A percentile compares a stretch with the other conserved stretches of the same genome.
Evolutionary conservation across 2,888 invertebrate species (phyloP).

Genomic region (Hypsopygia costalis): DNA sequence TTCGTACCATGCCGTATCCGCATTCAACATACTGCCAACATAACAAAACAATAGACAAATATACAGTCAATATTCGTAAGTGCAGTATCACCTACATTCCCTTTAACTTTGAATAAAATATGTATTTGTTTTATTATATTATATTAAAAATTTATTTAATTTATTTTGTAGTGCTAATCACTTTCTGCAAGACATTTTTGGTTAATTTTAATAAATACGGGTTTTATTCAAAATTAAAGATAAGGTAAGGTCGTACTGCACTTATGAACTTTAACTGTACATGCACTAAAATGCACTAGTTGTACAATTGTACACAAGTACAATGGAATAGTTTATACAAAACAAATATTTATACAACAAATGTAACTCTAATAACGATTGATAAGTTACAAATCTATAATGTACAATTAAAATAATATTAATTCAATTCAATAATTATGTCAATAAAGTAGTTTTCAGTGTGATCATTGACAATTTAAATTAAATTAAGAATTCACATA

Average conservation of each 20-base stretch:
- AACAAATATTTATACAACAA: slow-evolving; percentile 26
- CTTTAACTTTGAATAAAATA: too few relatives aligned
- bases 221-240: too few relatives aligned
- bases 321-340: slow-evolving; percentile 31
- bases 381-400: slow-evolving; percentile 14
- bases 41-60: slow-evolving; percentile 23
- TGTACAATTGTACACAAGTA: slow-evolving; percentile 23
- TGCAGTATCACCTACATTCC: too few relatives aligned
- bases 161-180: too few relatives aligned
- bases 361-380: slow-evolving; percentile 17
- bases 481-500: slow-evolving; percentile 13
- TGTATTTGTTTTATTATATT: too few relatives aligned
- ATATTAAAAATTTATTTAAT: too few relatives aligned
- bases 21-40: slow-evolving; percentile 19
- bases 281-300: slow-evolving; percentile 4
- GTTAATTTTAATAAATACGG: too few relatives aligned
- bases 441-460: slow-evolving; percentile 10
- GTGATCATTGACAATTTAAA: slow-evolving; percentile 2
- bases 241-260: too few relatives aligned
- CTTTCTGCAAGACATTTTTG: too few relatives aligned
- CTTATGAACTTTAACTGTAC: too few relatives aligned
- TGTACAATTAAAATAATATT: slow-evolving; percentile 13
- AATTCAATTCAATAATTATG: slow-evolving; percentile 10
- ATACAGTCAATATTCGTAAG: too few relatives aligned
- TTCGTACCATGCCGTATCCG: slow-evolving; percentile 13